Base-by-base conservation (phyloP, 2,113 vertebrate species). In the Thunnus maccoyii region DNA sequence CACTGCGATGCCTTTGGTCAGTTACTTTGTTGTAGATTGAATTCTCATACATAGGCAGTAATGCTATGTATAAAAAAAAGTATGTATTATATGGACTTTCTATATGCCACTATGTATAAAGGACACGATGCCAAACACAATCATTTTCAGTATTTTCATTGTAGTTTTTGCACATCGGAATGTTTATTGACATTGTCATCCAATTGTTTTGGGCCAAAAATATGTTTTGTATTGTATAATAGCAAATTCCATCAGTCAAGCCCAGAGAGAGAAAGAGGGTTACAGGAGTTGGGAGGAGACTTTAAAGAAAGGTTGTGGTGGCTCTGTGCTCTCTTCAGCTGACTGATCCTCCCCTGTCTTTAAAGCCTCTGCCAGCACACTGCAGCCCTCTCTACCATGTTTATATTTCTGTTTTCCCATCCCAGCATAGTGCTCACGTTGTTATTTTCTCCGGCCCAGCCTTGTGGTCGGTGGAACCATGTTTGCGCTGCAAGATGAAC, bases 371-470 rank as follows among this genome's bases (percentile, higher is more conserved):
- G 75, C 76, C 88, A 87, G 61, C 41, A 65, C 22, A n/a, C 76
- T 78, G 82, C 57, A 86, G 72, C 71, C 46, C 22, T 48, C 65
- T 58, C 62, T 70, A 67, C 82, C 77, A 58, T 88, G 86, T 81
- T 85, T 87, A 67, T 68, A 56, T 80, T 92, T 76, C 80, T 84
- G 61, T 73, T 88, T 86, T 87, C 79, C 78, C 82, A 7, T 87
- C 82, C 56, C 87, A n/a, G 76, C 78, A 78, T 52, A 76, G 36
- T 32, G 78, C 76, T 78, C 81, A 76, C 76, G 47, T 80, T 90
- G 84, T 92, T 91, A 92, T 92, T 94, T 93, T 88, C 78, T 80
- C 83, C 22, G 30, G 76, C 86, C 73, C 61, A 9, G 58, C 80
- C 70, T 84, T 94, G 89, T 77, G 91, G 93, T 91, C 41, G 7